Evolutionary conservation across 2,888 invertebrate genomes (phyloP).

Genomic region (Eledone cirrhosa): DNA sequence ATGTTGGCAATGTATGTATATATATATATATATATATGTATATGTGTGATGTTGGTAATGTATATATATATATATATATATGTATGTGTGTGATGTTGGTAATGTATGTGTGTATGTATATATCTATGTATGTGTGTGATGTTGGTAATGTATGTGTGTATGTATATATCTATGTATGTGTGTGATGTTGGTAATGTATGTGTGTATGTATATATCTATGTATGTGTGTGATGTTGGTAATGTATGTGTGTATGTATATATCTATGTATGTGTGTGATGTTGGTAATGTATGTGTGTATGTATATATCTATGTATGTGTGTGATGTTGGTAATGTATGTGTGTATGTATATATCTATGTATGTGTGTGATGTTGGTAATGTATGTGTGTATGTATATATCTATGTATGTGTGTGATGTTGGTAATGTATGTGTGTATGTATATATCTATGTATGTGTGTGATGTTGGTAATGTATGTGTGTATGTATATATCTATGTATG

Average conservation of each 20-base stretch:
- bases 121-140: background rate
- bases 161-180: too few relatives aligned
- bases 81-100: too few relatives aligned
- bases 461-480: too few relatives aligned
- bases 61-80: slow-evolving; percentile 18
- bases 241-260: background rate
- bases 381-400: background rate
- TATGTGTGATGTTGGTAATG: too few relatives aligned
- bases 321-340: background rate
- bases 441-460: background rate
- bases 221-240: background rate
- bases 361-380: background rate
- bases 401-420: background rate
- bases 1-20: slow-evolving; percentile 9
- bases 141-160: too few relatives aligned
- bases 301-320: background rate
- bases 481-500: slow-evolving; percentile 1
- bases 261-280: background rate
- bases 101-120: background rate
- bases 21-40: slow-evolving; percentile 12
- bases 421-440: background rate
- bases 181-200: background rate
- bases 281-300: too few relatives aligned
- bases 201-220: background rate
- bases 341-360: background rate